Conservation (phyloP, 2,113 vertebrate genomes). For the Pelobates fuscus region DNA sequence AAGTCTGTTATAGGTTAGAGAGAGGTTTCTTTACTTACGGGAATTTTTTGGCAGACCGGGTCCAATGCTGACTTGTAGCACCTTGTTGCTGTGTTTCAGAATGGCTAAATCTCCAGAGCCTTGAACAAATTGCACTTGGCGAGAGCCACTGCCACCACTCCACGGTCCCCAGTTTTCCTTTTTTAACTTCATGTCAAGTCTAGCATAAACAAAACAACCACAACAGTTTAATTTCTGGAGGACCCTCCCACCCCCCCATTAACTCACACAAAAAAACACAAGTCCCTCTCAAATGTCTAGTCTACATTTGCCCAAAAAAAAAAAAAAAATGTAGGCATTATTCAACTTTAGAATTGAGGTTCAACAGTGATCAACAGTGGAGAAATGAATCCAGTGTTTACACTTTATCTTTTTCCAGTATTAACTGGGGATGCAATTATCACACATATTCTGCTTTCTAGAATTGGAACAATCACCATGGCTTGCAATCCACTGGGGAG, state of each 20-base stretch:
- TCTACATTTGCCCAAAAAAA: no score
- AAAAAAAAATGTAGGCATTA: no score
- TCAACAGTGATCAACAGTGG: no score
- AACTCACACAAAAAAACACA: no score
- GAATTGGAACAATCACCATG: neutral
- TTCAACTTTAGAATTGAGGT: no score
- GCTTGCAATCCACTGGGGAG: neutral
- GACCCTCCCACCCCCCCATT: no score
- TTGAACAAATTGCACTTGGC: slow-evolving; percentile 87
- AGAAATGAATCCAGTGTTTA: neutral
- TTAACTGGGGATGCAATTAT: neutral
- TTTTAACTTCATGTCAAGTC: slow-evolving; percentile 94
- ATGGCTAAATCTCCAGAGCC: slow-evolving; percentile 82
- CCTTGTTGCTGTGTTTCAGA: slow-evolving; percentile 89
- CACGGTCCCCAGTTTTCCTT: slow-evolving; percentile 96
- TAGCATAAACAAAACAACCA: slow-evolving; percentile 52
- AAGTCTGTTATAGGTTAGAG: no score
- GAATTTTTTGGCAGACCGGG: slow-evolving; percentile 91
- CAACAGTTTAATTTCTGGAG: no score
- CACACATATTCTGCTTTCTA: neutral
- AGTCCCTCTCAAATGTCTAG: no score
- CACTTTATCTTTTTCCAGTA: neutral
- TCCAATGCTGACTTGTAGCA: slow-evolving; percentile 94
- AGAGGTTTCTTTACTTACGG: slow-evolving; percentile 83
- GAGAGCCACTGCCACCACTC: slow-evolving; percentile 80